phyloP scores from a whole-genome alignment of 2,888 invertebrate genomes.

The Icerya purchasi region DNA sequence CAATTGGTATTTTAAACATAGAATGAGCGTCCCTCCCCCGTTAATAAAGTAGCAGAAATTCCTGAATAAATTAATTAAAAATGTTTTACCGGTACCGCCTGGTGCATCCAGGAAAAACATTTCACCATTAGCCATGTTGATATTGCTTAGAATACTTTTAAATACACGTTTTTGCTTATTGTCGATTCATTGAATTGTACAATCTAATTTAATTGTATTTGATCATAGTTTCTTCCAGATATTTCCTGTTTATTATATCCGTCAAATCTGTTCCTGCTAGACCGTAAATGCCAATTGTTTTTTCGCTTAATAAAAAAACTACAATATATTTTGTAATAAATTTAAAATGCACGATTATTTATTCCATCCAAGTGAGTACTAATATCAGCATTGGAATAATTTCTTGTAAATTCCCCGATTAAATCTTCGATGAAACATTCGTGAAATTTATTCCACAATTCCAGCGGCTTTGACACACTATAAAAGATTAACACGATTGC shows the following conservation, averaged over 20 bases:
- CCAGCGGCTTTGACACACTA: background rate
- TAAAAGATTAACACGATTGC: slow-evolving; percentile 13
- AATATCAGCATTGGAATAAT: background rate
- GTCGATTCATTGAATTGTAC: background rate
- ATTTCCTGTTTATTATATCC: background rate
- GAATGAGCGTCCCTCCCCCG: slow-evolving; percentile 24
- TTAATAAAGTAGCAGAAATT: slow-evolving; percentile 27
- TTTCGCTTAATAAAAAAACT: background rate
- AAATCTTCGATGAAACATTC: background rate
- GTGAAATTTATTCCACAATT: background rate
- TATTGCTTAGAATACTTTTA: background rate
- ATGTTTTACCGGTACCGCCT: slow-evolving; percentile 4
- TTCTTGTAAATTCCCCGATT: background rate
- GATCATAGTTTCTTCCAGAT: background rate
- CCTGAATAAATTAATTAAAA: slow-evolving; percentile 21
- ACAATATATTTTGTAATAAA: background rate
- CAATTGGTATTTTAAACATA: slow-evolving; percentile 8
- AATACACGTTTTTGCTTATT: background rate
- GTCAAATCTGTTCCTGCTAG: background rate
- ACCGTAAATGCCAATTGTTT: background rate
- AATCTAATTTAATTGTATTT: background rate
- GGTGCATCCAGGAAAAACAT: slow-evolving; percentile 2
- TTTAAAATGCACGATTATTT: background rate
- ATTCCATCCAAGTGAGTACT: background rate
- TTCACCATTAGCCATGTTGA: background rate